phyloP scores from a whole-genome alignment of 2,113 vertebrate species.

The Synodontis membranacea region DNA sequence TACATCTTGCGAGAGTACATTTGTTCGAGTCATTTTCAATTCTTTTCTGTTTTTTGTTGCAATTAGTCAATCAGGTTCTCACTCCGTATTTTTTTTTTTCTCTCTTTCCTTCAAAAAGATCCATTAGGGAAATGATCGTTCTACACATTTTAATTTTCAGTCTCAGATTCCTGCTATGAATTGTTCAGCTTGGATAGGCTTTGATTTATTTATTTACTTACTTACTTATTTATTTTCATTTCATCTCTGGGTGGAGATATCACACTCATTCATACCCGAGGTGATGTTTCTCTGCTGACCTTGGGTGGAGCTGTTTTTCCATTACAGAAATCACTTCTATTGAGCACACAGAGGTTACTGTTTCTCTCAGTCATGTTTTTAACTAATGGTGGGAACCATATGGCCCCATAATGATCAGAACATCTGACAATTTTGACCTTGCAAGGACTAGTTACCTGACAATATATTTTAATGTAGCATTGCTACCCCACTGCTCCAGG shows the following conservation, averaged over 20 bases:
- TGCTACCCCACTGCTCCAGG: too few species aligned
- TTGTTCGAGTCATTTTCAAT: background rate
- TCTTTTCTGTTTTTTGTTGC: constrained; percentile 1
- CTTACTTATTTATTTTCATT: background rate
- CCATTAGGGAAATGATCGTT: constrained; percentile 77
- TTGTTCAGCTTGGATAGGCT: constrained; percentile 27
- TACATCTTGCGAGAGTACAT: background rate
- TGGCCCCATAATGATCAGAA: background rate
- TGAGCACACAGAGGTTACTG: background rate
- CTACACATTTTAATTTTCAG: constrained; percentile 57
- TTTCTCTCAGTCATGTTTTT: background rate
- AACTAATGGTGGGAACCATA: background rate
- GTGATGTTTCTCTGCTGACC: constrained; percentile 34
- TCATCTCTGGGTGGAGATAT: background rate
- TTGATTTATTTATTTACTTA: background rate
- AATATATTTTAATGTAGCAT: too few species aligned
- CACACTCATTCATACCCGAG: background rate
- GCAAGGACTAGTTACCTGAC: background rate
- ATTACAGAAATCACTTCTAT: background rate
- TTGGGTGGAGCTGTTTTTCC: constrained; percentile 53
- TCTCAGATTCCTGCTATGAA: constrained; percentile 1
- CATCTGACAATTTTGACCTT: background rate
- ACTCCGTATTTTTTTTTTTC: background rate
- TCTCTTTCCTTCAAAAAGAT: constrained; percentile 30
- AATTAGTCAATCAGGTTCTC: background rate